Conservation (phyloP, 2,888 invertebrate species). For the Zaprionus bogoriensis region DNA sequence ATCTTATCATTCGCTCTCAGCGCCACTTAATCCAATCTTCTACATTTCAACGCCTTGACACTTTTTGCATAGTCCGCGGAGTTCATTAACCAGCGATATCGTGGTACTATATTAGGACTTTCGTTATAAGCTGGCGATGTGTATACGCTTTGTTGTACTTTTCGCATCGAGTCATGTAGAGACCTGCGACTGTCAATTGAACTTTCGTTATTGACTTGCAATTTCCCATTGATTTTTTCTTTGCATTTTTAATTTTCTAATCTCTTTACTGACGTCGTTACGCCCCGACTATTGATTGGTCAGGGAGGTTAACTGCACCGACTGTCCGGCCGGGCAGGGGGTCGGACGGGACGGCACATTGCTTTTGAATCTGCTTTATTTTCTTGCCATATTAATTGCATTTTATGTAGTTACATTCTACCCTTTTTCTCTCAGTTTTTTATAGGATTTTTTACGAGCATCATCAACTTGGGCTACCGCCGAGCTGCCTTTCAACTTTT, state of each 20-base stretch:
- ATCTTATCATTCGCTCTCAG: neutral
- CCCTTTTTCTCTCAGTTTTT: slow-evolving; percentile 15
- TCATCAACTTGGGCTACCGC: slow-evolving; percentile 23
- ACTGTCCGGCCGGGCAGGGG: neutral
- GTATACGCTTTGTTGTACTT: too few relatives aligned
- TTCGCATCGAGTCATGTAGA: neutral
- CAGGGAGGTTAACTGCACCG: neutral
- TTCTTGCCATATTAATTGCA: slow-evolving; percentile 51
- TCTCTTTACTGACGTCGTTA: slow-evolving; percentile 36
- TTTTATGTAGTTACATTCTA: slow-evolving; percentile 42
- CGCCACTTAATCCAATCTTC: neutral
- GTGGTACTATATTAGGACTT: neutral
- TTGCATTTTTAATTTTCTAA: slow-evolving; percentile 30
- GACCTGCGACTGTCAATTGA: neutral
- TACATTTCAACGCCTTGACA: too few relatives aligned
- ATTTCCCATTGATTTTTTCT: slow-evolving; percentile 25
- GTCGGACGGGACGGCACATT: neutral
- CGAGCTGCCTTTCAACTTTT: slow-evolving; percentile 70
- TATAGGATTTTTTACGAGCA: slow-evolving; percentile 24
- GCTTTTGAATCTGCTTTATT: slow-evolving; percentile 43
- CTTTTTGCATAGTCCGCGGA: neutral
- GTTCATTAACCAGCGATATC: neutral
- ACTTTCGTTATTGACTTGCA: slow-evolving; percentile 8
- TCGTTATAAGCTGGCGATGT: neutral
- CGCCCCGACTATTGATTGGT: slow-evolving; percentile 39